Base-by-base conservation (phyloP, 1,140 invertebrate genomes). In the Drosophila bocqueti region DNA sequence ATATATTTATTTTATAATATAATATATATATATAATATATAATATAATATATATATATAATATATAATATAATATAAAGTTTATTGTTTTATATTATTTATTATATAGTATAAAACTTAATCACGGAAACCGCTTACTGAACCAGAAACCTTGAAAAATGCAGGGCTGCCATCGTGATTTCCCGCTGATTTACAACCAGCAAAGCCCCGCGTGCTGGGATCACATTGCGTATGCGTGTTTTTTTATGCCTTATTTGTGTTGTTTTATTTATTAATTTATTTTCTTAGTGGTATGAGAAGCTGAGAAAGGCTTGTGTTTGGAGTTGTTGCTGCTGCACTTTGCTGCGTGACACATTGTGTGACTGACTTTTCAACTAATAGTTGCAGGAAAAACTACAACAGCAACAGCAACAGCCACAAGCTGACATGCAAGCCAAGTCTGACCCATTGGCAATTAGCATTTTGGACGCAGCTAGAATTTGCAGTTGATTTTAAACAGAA, bases 361-460 rank as follows among this genome's bases (percentile, higher is more conserved):
- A 71, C 80, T 83, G 83, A 79, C 42, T 86, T 83, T 87, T 68
- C 36, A 79, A 73, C 76, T 86, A 79, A 73, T 80, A 77, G 73
- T 73, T 46, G 46, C 55, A 72, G 46, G 29, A 65, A 68, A 10
- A 45, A 11, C 38, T 60, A 31, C 31, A 31, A 31, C 31, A 31
- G 46, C 47, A 74, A 55, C 55, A 54, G 50, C 42, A 38, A 34
- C 38, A 67, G 26, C 40, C 31, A 38, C 55, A 73, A 63, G 34
- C 50, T 76, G 80, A 86, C 83, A 86, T 86, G 83, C 83, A 80
- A 86, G 61, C 68, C 60, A 40, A 24, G 59, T 67, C 79, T 83
- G 72, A 86, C 76, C 83, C 83, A 87, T 77, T 89, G 83, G 80
- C 72, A 87, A 87, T 87, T 87, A 87, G 80, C 83, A 87, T 87